Percentiles rank a stretch among this genome's conserved stretches.
Conservation (phyloP, 2,113 vertebrate species). For the Hippocampus mohnikei region DNA sequence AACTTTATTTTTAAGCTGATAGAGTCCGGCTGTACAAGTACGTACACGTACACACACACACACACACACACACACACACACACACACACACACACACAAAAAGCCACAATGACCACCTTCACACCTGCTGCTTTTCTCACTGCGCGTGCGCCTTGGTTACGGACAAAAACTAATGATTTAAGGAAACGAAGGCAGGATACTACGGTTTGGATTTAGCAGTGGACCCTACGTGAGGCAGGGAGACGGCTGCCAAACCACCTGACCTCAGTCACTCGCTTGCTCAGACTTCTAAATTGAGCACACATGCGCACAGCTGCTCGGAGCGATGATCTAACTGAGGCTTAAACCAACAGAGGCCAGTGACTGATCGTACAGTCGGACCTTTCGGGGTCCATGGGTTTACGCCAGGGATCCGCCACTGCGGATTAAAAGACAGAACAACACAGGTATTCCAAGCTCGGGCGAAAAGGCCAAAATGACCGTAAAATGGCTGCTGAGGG, state of each 20-base stretch:
- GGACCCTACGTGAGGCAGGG: neutral
- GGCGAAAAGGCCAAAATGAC: neutral
- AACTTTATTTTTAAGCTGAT: neutral
- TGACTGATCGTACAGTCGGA: neutral
- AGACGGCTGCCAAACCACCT: slow-evolving; percentile 60
- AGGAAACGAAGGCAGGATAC: neutral
- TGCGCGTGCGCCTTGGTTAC: neutral
- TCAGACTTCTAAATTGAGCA: slow-evolving; percentile 53
- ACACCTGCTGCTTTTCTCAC: neutral
- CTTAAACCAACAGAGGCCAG: slow-evolving; percentile 8
- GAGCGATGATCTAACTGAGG: slow-evolving; percentile 24
- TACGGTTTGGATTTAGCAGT: slow-evolving; percentile 3
- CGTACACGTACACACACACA: neutral
- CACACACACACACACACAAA: neutral
- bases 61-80: neutral
- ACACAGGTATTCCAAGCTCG: too few relatives aligned
- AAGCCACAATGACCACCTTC: neutral
- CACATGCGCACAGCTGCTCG: slow-evolving; percentile 46
- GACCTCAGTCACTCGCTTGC: slow-evolving; percentile 26
- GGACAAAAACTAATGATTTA: too few relatives aligned
- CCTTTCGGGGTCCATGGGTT: neutral
- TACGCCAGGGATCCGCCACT: neutral
- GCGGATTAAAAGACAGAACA: neutral
- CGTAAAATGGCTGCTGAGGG: too few relatives aligned
- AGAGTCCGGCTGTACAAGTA: neutral